Conservation (phyloP, 2,888 invertebrate species). For the Stenolophus ochropezus region DNA sequence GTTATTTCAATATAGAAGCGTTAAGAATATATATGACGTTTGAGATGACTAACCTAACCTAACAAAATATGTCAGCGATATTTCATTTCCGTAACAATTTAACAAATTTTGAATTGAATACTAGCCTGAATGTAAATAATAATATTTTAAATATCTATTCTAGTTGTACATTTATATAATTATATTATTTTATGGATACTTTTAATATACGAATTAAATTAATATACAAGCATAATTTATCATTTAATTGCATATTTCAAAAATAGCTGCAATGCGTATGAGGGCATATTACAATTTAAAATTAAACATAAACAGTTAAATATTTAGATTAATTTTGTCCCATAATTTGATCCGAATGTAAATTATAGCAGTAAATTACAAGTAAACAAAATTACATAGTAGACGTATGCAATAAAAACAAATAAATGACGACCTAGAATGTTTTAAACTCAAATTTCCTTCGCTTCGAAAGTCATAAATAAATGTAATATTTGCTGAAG, state of each 20-base stretch:
- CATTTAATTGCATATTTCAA: background rate
- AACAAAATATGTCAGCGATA: too few species aligned
- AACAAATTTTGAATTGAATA: too few species aligned
- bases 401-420: conserved; percentile 21
- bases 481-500: background rate
- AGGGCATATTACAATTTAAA: background rate
- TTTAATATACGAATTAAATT: too few species aligned
- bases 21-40: background rate
- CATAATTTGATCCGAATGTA: background rate
- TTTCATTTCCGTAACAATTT: too few species aligned
- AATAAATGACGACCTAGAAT: conserved; percentile 44
- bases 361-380: conserved; percentile 20
- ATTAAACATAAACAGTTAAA: background rate
- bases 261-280: background rate
- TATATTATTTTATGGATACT: too few species aligned
- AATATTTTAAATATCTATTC: too few species aligned
- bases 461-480: background rate
- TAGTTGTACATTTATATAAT: too few species aligned
- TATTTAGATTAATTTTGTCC: background rate
- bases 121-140: too few species aligned
- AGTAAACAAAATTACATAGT: conserved; percentile 8
- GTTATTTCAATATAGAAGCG: background rate
- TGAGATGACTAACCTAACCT: too few species aligned
- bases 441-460: background rate
- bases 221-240: background rate